Percentiles rank a stretch among this genome's conserved stretches.
Evolutionary conservation across 2,113 vertebrate genomes (phyloP).

Genomic region (Tachysurus fulvidraco): DNA sequence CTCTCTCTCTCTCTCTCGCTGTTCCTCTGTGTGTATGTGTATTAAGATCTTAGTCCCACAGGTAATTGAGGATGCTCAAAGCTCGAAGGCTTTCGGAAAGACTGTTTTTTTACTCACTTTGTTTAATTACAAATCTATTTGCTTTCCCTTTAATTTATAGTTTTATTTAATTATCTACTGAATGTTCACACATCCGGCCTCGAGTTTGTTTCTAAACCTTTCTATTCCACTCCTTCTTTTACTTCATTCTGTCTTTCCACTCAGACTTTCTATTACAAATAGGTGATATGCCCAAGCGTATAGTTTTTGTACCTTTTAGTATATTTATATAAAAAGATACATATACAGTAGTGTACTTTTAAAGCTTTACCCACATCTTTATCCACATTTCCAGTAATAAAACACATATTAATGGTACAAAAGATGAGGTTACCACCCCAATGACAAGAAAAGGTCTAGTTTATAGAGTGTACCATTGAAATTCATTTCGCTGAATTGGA

Average conservation of each 20-base stretch:
- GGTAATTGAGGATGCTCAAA: conserved; percentile 60
- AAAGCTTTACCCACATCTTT: background rate
- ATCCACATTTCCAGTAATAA: background rate
- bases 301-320: background rate
- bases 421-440: background rate
- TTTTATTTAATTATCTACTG: conserved; percentile 65
- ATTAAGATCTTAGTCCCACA: conserved; percentile 51
- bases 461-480: background rate
- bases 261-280: background rate
- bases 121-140: conserved; percentile 70
- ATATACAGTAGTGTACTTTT: background rate
- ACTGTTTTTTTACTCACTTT: conserved; percentile 49
- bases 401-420: background rate
- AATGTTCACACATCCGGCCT: conserved; percentile 52
- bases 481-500: background rate
- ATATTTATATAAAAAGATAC: background rate
- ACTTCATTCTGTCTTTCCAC: conserved; percentile 50
- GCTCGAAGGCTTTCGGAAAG: conserved; percentile 49
- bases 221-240: background rate
- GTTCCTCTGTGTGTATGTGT: conserved; percentile 12
- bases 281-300: background rate
- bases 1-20: background rate
- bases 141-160: conserved; percentile 62
- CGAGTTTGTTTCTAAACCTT: background rate
- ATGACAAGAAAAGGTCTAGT: background rate